Conservation (phyloP, 2,113 vertebrate genomes). For the Eudyptes chrysolophus region DNA sequence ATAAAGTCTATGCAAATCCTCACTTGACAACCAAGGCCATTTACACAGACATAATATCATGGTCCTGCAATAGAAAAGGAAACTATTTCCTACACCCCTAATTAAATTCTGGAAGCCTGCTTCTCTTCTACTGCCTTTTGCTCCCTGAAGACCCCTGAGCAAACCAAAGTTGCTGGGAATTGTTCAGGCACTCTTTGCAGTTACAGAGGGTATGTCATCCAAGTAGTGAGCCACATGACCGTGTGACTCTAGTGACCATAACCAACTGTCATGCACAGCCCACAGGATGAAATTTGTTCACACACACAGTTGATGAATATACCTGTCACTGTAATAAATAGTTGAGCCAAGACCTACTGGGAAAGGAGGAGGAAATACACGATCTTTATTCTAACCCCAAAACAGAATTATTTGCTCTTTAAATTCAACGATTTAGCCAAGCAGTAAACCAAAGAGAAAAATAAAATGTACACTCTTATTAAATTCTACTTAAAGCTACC, state of each 20-base stretch:
- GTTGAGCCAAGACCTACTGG: not conserved
- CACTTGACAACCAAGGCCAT: not conserved
- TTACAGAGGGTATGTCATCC: not conserved
- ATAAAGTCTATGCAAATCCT: not conserved
- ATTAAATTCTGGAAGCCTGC: not conserved
- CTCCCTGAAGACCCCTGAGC: not conserved
- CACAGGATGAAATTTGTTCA: not conserved
- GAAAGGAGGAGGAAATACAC: not conserved
- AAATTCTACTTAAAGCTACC: not conserved
- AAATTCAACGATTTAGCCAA: not conserved
- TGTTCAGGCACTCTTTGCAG: not conserved
- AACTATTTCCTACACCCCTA: not conserved
- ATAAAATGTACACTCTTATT: not conserved
- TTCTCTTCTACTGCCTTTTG: not conserved
- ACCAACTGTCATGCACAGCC: not conserved
- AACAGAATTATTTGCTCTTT: not conserved
- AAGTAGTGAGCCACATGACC: not conserved
- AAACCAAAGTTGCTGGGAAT: not conserved
- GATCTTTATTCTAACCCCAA: not conserved
- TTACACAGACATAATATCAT: not conserved
- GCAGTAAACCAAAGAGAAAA: not conserved
- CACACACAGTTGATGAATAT: not conserved
- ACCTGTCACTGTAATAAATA: constrained; percentile 22
- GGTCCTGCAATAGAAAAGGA: not conserved
- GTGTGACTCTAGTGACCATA: not conserved